Evolutionary conservation across 2,797 vertebrate species (phyloP).

Genomic region (Urocyon cinereoargenteus): DNA sequence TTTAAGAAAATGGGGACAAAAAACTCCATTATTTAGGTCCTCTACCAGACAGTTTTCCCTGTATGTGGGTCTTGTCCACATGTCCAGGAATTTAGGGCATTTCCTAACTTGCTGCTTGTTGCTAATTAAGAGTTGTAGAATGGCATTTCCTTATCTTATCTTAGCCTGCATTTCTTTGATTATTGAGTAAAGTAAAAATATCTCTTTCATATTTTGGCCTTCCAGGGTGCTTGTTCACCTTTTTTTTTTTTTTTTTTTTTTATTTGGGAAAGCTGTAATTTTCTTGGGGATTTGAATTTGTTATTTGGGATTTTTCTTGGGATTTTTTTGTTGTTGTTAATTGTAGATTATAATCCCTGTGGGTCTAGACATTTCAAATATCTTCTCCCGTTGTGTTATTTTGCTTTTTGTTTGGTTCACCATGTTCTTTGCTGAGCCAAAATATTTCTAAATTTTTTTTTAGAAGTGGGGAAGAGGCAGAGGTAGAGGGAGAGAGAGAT

Average conservation of each 20-base stretch:
- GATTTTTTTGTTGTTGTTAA: background rate
- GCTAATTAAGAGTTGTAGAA: background rate
- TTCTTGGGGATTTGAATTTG: background rate
- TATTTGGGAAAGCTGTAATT: background rate
- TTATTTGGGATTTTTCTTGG: background rate
- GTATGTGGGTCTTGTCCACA: background rate
- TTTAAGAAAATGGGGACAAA: background rate
- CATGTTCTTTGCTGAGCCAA: background rate
- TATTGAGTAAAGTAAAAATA: background rate
- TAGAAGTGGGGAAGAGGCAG: background rate
- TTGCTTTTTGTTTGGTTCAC: background rate
- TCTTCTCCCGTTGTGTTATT: background rate
- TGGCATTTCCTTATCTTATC: conserved; percentile 11
- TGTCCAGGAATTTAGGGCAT: background rate
- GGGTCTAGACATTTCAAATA: background rate
- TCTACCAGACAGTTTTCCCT: background rate
- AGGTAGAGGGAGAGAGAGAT: background rate
- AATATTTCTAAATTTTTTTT: background rate
- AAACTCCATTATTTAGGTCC: background rate
- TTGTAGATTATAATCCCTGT: background rate
- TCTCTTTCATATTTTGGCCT: background rate
- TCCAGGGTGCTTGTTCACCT: background rate
- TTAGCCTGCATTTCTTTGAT: conserved; percentile 18
- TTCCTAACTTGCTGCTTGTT: conserved; percentile 11
- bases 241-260: background rate